Percentiles rank a stretch among this genome's conserved stretches.
Evolutionary conservation across 2,797 vertebrate genomes (phyloP).

Genomic region (Ataeniobius toweri): DNA sequence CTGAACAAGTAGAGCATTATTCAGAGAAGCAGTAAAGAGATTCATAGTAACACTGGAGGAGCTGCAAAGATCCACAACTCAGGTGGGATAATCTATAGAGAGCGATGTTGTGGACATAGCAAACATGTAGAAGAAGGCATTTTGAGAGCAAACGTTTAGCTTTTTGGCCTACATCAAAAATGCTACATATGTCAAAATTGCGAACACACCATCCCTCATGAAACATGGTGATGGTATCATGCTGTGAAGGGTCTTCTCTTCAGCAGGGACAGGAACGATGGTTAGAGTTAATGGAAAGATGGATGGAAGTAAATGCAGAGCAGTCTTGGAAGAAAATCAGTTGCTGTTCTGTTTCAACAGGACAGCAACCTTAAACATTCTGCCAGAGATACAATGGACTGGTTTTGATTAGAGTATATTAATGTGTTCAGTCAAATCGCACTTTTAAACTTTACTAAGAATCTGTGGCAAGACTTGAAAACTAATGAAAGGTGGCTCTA

Average conservation of each 20-base stretch:
- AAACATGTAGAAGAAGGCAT: background rate
- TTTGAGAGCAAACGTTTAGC: background rate
- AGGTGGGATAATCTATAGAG: background rate
- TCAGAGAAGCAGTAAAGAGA: too few species aligned
- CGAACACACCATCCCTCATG: background rate
- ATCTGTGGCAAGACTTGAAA: too few species aligned
- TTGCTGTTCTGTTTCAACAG: background rate
- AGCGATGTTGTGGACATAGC: background rate
- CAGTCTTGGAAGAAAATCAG: background rate
- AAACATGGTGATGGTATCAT: background rate
- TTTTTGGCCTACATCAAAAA: background rate
- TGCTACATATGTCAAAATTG: background rate
- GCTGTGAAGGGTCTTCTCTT: background rate
- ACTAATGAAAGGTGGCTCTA: background rate
- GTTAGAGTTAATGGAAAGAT: background rate
- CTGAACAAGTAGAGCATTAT: too few species aligned
- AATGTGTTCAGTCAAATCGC: too few species aligned
- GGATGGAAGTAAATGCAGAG: background rate
- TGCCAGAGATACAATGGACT: too few species aligned
- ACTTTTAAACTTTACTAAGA: too few species aligned
- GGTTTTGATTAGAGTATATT: too few species aligned
- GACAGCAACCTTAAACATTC: too few species aligned
- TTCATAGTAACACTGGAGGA: too few species aligned
- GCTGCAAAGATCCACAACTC: background rate
- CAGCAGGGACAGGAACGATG: background rate